phyloP scores from a whole-genome alignment of 2,797 vertebrate genomes.

The Manis crassicaudata region DNA sequence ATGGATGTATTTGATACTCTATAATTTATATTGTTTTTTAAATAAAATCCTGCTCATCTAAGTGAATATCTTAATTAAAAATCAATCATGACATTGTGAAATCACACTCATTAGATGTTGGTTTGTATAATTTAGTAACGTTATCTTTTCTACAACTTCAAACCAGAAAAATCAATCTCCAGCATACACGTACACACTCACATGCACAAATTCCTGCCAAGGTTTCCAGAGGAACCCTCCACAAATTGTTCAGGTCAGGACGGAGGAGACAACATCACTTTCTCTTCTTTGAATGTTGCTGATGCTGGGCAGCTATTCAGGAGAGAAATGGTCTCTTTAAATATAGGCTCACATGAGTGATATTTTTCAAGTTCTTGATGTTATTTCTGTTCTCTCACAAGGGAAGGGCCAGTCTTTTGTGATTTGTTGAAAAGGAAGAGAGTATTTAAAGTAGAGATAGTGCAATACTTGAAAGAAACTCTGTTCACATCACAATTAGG shows the following conservation, averaged over 20 bases:
- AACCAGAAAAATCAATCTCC: neutral
- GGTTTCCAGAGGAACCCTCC: neutral
- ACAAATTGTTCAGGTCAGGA: neutral
- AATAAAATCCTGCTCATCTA: neutral
- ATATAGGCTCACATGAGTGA: slow-evolving; percentile 8
- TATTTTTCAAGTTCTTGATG: slow-evolving; percentile 50
- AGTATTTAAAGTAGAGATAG: slow-evolving; percentile 12
- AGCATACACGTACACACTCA: neutral
- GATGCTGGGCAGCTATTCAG: neutral
- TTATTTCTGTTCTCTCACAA: slow-evolving; percentile 37
- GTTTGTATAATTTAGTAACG: neutral
- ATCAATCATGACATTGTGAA: neutral
- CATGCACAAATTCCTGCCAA: neutral
- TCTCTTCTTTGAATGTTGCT: neutral
- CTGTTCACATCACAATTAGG: slow-evolving; percentile 45
- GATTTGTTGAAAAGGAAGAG: slow-evolving; percentile 34
- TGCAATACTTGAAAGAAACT: neutral
- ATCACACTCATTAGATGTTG: neutral
- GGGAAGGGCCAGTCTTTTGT: slow-evolving; percentile 53
- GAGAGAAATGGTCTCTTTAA: slow-evolving; percentile 39
- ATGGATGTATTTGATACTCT: neutral
- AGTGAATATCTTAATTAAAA: slow-evolving; percentile 3
- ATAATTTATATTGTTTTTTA: neutral
- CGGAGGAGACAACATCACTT: neutral
- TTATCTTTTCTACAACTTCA: neutral